phyloP scores from a whole-genome alignment of 2,113 vertebrate genomes.

The Myodes glareolus region DNA sequence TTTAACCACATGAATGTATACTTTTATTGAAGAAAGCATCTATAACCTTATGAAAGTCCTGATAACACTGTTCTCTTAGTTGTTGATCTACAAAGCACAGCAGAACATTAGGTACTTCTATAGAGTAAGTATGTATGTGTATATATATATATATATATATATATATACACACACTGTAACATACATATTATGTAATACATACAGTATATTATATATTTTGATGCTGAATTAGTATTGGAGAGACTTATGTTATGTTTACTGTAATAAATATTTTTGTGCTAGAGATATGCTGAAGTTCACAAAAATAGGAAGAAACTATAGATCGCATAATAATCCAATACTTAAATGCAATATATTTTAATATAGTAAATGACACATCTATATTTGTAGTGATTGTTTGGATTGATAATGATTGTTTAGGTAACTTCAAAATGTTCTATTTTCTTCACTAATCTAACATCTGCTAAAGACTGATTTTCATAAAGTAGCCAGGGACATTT shows the following conservation, averaged over 20 bases:
- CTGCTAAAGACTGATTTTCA: not conserved
- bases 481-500: not conserved
- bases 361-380: not conserved
- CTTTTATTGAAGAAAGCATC: not conserved
- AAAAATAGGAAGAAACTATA: not conserved
- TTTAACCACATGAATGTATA: not conserved
- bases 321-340: not conserved
- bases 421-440: not conserved
- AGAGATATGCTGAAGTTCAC: not conserved
- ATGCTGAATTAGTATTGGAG: not conserved
- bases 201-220: not conserved
- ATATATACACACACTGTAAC: too few relatives aligned
- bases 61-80: not conserved
- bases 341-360: not conserved
- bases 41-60: not conserved
- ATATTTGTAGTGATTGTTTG: not conserved
- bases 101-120: not conserved
- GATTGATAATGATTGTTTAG: not conserved
- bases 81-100: not conserved
- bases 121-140: not conserved
- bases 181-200: not conserved
- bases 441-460: not conserved
- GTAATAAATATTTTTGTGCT: not conserved
- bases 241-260: not conserved
- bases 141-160: too few relatives aligned